A percentile compares a stretch with the other conserved stretches of the same genome.
Conservation (phyloP, 2,888 invertebrate genomes). For the Hypercompe scribonia region DNA sequence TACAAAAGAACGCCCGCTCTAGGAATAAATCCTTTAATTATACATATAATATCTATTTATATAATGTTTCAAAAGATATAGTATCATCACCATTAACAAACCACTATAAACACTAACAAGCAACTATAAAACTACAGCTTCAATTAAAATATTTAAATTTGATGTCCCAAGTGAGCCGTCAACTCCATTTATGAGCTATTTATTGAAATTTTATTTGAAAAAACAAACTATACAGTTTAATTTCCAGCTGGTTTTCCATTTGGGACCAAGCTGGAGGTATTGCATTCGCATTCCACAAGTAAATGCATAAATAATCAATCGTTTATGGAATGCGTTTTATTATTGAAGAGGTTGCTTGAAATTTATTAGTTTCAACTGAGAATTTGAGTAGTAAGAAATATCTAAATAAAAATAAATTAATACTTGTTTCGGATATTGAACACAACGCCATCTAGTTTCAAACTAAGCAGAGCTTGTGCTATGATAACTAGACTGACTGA, state of each 20-base stretch:
- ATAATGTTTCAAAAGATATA: background rate
- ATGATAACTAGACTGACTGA: too few species aligned
- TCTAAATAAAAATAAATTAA: too few species aligned
- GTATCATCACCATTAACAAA: background rate
- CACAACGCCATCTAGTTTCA: too few species aligned
- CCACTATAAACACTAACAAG: constrained; percentile 1
- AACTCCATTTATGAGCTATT: constrained; percentile 10
- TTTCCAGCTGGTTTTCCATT: constrained; percentile 6
- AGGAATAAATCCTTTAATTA: too few species aligned
- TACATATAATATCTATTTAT: too few species aligned
- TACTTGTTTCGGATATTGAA: too few species aligned
- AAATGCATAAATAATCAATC: background rate
- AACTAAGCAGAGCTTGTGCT: too few species aligned
- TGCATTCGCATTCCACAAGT: background rate
- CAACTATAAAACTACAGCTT: constrained; percentile 5
- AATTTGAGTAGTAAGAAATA: background rate
- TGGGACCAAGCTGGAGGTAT: background rate
- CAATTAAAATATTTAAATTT: constrained; percentile 26
- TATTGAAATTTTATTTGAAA: constrained; percentile 19
- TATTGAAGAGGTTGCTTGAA: background rate
- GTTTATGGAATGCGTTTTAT: background rate
- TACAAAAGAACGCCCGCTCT: too few species aligned
- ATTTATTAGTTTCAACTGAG: background rate
- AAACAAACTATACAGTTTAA: constrained; percentile 18
- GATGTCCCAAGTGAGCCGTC: background rate